Percentiles rank a stretch among this genome's conserved stretches.
phyloP scores from a whole-genome alignment of 2,113 vertebrate genomes.

The Brachionichthys hirsutus region DNA sequence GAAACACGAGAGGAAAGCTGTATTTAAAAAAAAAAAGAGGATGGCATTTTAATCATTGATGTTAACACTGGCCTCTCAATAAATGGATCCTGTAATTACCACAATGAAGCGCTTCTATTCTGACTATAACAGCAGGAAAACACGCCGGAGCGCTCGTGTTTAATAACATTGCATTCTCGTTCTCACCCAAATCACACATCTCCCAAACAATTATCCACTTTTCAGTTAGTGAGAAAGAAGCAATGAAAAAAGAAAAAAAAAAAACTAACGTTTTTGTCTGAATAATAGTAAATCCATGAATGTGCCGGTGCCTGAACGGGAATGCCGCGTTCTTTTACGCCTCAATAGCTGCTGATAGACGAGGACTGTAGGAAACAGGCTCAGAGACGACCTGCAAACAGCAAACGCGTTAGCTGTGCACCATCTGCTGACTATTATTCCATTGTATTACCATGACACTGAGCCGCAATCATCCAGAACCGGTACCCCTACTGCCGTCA shows the following conservation, averaged over 20 bases:
- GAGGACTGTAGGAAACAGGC: conserved; percentile 4
- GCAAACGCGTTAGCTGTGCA: too few species aligned
- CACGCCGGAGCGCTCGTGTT: neutral
- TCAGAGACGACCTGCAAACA: too few species aligned
- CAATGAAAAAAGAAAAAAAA: too few species aligned
- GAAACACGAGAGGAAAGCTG: conserved; percentile 13
- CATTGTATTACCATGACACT: neutral
- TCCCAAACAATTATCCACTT: too few species aligned
- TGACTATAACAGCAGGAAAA: neutral
- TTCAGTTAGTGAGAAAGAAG: too few species aligned
- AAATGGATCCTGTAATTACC: conserved; percentile 24
- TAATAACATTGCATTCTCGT: neutral
- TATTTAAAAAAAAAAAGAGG: conserved; percentile 10
- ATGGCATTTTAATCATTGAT: conserved; percentile 12
- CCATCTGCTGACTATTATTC: neutral
- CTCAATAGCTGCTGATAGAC: neutral
- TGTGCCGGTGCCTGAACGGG: neutral
- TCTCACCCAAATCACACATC: neutral
- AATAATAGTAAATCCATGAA: neutral
- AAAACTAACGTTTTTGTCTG: too few species aligned
- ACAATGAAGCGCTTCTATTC: neutral
- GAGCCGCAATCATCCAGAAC: conserved; percentile 21
- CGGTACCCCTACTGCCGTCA: conserved; percentile 14
- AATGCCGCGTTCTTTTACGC: conserved; percentile 1
- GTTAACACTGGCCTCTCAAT: neutral